phyloP scores from a whole-genome alignment of 2,888 invertebrate genomes.

The Caenorhabditis sp. region DNA sequence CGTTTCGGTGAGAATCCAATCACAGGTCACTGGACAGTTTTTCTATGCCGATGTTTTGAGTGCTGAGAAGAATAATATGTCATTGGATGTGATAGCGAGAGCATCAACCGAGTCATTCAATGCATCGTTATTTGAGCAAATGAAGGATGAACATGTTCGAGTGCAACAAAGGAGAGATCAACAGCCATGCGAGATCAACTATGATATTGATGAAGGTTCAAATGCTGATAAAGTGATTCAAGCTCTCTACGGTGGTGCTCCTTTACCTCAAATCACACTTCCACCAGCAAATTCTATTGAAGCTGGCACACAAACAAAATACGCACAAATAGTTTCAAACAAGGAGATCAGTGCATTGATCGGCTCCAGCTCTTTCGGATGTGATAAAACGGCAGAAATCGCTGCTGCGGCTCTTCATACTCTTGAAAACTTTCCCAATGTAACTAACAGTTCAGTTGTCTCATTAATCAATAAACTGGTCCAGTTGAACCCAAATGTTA shows the following conservation, averaged over 20 bases:
- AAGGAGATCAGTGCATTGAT: background rate
- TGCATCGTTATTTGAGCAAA: background rate
- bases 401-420: background rate
- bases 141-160: background rate
- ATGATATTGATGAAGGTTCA: background rate
- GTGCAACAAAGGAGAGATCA: background rate
- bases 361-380: background rate
- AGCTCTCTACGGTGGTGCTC: background rate
- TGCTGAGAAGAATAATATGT: background rate
- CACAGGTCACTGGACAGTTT: background rate
- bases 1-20: background rate
- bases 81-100: background rate
- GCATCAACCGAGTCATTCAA: background rate
- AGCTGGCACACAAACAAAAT: background rate
- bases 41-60: background rate
- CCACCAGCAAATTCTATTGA: background rate
- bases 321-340: background rate
- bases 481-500: background rate
- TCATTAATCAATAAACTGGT: background rate
- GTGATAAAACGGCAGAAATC: background rate
- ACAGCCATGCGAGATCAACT: background rate
- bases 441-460: background rate
- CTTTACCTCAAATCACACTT: background rate
- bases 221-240: background rate
- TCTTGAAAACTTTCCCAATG: background rate